A percentile compares a stretch with the other conserved stretches of the same genome.
Evolutionary conservation across 1,140 invertebrate species (phyloP).

Genomic region (Venturia canescens): DNA sequence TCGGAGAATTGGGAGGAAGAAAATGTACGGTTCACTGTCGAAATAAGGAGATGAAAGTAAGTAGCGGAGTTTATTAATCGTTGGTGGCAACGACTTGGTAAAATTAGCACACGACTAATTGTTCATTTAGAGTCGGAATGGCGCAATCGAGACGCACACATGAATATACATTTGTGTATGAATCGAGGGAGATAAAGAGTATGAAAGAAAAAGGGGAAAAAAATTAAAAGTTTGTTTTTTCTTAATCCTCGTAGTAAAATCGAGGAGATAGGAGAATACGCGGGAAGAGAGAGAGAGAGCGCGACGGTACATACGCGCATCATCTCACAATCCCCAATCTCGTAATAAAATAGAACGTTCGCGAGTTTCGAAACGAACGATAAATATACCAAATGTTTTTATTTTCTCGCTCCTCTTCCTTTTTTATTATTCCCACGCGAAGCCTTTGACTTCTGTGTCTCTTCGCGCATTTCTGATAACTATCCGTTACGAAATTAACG

Average conservation of each 20-base stretch:
- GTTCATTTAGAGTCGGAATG: conserved; percentile 13
- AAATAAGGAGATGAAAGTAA: background rate
- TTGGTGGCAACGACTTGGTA: conserved; percentile 14
- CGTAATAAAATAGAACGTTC: conserved; percentile 29
- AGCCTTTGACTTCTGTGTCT: conserved; percentile 29
- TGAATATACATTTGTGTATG: too few relatives aligned
- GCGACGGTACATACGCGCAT: background rate
- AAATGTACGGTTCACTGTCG: background rate
- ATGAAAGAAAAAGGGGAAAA: background rate
- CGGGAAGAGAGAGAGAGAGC: background rate
- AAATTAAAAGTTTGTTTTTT: conserved; percentile 19
- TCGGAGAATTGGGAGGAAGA: background rate
- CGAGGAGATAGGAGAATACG: background rate
- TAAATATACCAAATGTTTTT: conserved; percentile 21
- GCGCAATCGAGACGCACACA: background rate
- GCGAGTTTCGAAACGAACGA: conserved; percentile 25
- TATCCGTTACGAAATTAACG: conserved; percentile 17
- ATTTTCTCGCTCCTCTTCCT: background rate
- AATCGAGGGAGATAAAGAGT: background rate
- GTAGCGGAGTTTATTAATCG: conserved; percentile 16
- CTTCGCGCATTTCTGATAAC: conserved; percentile 7
- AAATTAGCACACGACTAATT: conserved; percentile 40
- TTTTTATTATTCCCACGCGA: conserved; percentile 11
- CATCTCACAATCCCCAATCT: conserved; percentile 4
- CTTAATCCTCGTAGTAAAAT: background rate